A percentile compares a stretch with the other conserved stretches of the same genome.
These are phyloP conservation scores for Vanessa tameamea DNA, from an alignment of 1,140 invertebrate species.

Conservation along the genomic window DNA sequence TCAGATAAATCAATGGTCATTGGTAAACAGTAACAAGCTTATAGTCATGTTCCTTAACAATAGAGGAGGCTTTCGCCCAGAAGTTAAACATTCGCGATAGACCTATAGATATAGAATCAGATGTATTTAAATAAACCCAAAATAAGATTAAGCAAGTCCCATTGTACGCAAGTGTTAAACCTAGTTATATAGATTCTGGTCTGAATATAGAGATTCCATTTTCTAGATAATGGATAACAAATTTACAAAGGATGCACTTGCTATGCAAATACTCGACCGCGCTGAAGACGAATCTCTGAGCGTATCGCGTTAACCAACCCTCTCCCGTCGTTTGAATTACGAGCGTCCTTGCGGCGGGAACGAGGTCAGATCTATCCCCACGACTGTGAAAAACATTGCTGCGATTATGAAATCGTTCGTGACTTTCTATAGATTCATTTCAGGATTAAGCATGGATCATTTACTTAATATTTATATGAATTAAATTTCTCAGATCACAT, in stretches of 20 bases:
- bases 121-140: too few species aligned
- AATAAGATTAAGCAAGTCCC: background rate
- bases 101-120: too few species aligned
- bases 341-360: conserved; percentile 2
- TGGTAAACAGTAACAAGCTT: too few species aligned
- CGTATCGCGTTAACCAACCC: conserved; percentile 12
- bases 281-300: conserved; percentile 2
- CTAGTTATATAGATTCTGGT: background rate
- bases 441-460: too few species aligned
- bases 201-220: conserved; percentile 11
- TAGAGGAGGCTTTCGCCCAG: too few species aligned
- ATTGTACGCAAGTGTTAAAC: background rate
- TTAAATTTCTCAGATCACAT: too few species aligned
- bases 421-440: background rate
- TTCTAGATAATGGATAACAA: conserved; percentile 15
- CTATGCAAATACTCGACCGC: conserved; percentile 16
- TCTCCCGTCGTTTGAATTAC: background rate
- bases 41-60: too few species aligned
- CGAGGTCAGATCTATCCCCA: background rate
- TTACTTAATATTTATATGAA: too few species aligned
- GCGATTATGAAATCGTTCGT: background rate
- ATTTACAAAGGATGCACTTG: conserved; percentile 15
- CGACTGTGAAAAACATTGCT: background rate
- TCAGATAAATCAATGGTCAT: too few species aligned
- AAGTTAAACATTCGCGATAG: too few species aligned